Conservation (phyloP, 2,113 vertebrate species). For the Poecile atricapillus region DNA sequence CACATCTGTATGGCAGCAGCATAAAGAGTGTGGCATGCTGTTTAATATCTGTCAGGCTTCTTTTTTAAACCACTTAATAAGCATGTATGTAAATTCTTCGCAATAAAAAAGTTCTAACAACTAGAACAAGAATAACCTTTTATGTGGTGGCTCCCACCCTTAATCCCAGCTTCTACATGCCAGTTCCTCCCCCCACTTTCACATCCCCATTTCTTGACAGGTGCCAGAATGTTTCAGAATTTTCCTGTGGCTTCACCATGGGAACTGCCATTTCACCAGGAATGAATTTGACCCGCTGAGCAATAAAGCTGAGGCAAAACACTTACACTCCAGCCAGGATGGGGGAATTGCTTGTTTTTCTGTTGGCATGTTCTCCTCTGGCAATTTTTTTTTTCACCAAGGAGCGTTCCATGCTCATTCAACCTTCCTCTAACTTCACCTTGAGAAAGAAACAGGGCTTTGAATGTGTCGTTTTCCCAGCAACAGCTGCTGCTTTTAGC, state of each 20-base stretch:
- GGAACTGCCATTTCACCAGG: conserved; percentile 58
- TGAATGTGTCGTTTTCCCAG: conserved; percentile 45
- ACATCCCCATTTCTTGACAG: conserved; percentile 61
- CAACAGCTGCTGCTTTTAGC: conserved; percentile 61
- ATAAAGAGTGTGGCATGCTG: conserved; percentile 67
- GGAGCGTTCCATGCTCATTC: background rate
- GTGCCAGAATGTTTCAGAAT: conserved; percentile 59
- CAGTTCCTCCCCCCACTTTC: conserved; percentile 57
- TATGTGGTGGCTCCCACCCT: conserved; percentile 68
- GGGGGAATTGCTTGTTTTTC: conserved; percentile 12
- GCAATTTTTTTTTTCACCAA: background rate
- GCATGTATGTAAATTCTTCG: conserved; percentile 68
- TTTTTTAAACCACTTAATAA: conserved; percentile 72
- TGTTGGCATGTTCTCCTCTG: background rate
- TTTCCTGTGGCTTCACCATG: conserved; percentile 38
- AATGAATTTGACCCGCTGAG: conserved; percentile 55
- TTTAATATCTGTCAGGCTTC: conserved; percentile 69
- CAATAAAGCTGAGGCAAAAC: conserved; percentile 44
- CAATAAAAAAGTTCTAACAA: conserved; percentile 69
- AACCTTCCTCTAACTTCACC: conserved; percentile 35
- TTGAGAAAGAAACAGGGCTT: conserved; percentile 36
- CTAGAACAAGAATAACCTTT: conserved; percentile 65
- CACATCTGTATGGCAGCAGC: conserved; percentile 69
- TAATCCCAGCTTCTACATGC: conserved; percentile 55
- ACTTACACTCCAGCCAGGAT: background rate